Percentiles rank a stretch among this genome's conserved stretches.
Conservation (phyloP, 2,888 invertebrate species). For the Pollenia labialis region DNA sequence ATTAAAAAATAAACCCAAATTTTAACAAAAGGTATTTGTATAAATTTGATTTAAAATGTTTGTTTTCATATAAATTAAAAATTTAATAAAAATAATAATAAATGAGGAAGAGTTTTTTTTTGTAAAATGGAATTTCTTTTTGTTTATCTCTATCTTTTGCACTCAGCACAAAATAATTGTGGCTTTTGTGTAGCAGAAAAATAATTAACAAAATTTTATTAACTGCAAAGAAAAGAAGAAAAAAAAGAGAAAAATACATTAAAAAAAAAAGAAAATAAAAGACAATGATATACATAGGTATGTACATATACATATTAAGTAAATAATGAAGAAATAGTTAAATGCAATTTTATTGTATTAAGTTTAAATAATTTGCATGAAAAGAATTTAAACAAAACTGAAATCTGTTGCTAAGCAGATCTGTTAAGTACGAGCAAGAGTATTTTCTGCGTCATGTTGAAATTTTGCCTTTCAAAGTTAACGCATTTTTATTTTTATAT, state of each 20-base stretch:
- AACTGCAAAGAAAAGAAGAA: slow-evolving; percentile 47
- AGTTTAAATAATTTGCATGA: neutral
- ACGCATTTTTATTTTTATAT: no score
- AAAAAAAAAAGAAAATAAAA: slow-evolving; percentile 7
- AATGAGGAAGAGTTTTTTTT: slow-evolving; percentile 30
- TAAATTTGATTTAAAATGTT: no score
- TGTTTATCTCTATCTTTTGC: slow-evolving; percentile 52
- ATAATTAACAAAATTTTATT: slow-evolving; percentile 51
- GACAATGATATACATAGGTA: neutral
- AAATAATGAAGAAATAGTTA: slow-evolving; percentile 19
- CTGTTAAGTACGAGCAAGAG: no score
- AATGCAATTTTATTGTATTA: slow-evolving; percentile 14
- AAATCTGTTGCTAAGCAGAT: no score
- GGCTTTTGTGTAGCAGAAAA: slow-evolving; percentile 47
- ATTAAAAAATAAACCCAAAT: neutral
- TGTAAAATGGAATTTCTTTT: slow-evolving; percentile 7
- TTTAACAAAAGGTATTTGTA: slow-evolving; percentile 1
- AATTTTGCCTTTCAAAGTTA: no score
- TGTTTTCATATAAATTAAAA: neutral
- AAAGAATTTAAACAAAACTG: neutral
- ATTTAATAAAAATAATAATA: slow-evolving; percentile 2
- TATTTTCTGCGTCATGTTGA: no score
- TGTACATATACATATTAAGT: neutral
- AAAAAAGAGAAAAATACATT: slow-evolving; percentile 19
- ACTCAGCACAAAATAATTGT: slow-evolving; percentile 48